Percentiles rank a stretch among this genome's conserved stretches.
Conservation (phyloP, 2,888 invertebrate species). For the Ectemnius lituratus region DNA sequence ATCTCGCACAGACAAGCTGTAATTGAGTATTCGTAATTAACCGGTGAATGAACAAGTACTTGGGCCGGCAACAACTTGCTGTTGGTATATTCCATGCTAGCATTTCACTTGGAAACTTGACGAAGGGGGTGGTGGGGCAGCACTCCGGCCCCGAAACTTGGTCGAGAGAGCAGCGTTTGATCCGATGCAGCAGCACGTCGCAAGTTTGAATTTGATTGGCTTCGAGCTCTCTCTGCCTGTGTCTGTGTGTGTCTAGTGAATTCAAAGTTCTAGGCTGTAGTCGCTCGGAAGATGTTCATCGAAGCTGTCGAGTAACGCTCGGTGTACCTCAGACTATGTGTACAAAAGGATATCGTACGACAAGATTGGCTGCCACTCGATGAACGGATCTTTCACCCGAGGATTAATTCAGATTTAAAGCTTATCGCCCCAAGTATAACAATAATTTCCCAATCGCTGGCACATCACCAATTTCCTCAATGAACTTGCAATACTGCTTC, state of each 20-base stretch:
- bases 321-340: not conserved
- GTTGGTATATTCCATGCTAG: not conserved
- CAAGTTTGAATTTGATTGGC: constrained; percentile 36
- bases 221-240: too few species aligned
- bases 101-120: not conserved
- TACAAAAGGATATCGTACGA: not conserved
- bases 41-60: too few species aligned
- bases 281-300: not conserved
- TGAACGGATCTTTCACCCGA: too few species aligned
- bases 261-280: not conserved
- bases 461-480: too few species aligned
- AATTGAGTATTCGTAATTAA: too few species aligned
- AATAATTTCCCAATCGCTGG: too few species aligned
- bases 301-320: not conserved
- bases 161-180: not conserved
- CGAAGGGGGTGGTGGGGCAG: not conserved
- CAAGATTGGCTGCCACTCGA: too few species aligned
- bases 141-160: constrained; percentile 1
- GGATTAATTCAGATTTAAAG: too few species aligned
- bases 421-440: too few species aligned
- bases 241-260: not conserved
- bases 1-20: too few species aligned
- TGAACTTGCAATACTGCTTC: too few species aligned
- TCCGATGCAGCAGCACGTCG: not conserved
- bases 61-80: not conserved